Base-by-base conservation (phyloP, 2,797 vertebrate genomes). In the Eupleurogrammus muticus region DNA sequence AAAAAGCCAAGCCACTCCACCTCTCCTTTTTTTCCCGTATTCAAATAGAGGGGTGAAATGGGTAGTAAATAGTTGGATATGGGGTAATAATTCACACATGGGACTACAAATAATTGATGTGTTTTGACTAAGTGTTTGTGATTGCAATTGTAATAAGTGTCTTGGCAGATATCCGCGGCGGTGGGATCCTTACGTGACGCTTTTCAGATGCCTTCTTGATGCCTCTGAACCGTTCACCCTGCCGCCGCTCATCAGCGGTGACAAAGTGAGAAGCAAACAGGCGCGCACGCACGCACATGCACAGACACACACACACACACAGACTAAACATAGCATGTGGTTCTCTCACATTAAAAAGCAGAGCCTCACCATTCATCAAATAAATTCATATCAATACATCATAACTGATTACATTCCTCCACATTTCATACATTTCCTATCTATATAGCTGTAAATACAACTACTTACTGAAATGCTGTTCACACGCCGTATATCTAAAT, bases 121-220 rank as follows among this genome's bases (percentile, higher is more conserved):
- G 86, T 91, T 91, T 90, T 89, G 88, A 90, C 86, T 87, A 85
- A 83, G 75, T 78, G 88, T 81, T 88, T 86, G 86, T 85, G 82
- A 87, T 88, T 86, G 89, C 76, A 49, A 77, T 80, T 84, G 83
- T 83, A 75, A 88, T 73, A 75, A 57, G 80, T 81, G 74, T 73
- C 81, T 80, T 75, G 80, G 85, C 79, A 84, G 75, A 86, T 81
- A 82, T 87, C 68, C 64, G 70, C 40, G 16, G 72, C 24, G 77
- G 80, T 75, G 76, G 79, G 79, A 81, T 87, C 80, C 74, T 73
- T 77, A 75, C 72, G 46, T 76, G 89, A 87, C 63, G 64, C 63
- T 75, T 83, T 79, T 90, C 85, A 82, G 83, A 84, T 86, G 86
- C 76, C 76, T 83, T 73, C 81, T 81, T 87, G 74, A 84, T 83